Base-by-base conservation (phyloP, 2,888 invertebrate genomes). In the Petrolisthes cinctipes region DNA sequence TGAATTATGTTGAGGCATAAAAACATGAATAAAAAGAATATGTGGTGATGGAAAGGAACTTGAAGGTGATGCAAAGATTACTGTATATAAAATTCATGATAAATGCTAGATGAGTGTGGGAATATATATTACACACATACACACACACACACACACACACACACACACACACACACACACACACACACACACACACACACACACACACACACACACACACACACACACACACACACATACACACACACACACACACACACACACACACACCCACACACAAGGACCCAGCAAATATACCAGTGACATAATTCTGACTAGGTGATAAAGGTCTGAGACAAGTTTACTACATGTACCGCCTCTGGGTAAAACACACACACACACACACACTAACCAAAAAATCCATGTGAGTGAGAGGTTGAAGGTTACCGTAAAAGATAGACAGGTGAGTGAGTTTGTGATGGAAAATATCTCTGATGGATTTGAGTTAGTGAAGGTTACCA, bases 121-220 rank as follows among this genome's bases (percentile, higher is more conserved):
- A 51, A 75, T 51, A 51, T 51, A 75, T 75, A 37, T 53, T 14
- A 57, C 73, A 73, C 73, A 73, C 73, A 78, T 53, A 78, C 78
- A 53, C 54, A 23, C 78, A 78, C 78, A 78, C 78, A 54, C 7
- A 54, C 78, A 54, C 78, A 54, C 54, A 54, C 78, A 78, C 54
- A 78, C 78, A 78, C 78, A 78, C 78, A 78, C 78, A 54, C 78
- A 78, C 54, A 78, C 78, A 54, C 51, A 51, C 9, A 51, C 78
- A 23, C 78, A 78, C 78, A 51, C 51, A 23, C 37, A 78, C 57
- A 51, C 54, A 80, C 80, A 56, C 17, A 80, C 57, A 80, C 80
- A 80, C 57, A 80, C 80, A 80, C 80, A 80, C 80, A 80, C 78
- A 78, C 6, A 51, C 78, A 53, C 73, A 73, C 73, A 73, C 73